These are phyloP conservation scores for Mellilla xanthometata DNA, from an alignment of 2,888 invertebrate genomes.

Conservation along the genomic window DNA sequence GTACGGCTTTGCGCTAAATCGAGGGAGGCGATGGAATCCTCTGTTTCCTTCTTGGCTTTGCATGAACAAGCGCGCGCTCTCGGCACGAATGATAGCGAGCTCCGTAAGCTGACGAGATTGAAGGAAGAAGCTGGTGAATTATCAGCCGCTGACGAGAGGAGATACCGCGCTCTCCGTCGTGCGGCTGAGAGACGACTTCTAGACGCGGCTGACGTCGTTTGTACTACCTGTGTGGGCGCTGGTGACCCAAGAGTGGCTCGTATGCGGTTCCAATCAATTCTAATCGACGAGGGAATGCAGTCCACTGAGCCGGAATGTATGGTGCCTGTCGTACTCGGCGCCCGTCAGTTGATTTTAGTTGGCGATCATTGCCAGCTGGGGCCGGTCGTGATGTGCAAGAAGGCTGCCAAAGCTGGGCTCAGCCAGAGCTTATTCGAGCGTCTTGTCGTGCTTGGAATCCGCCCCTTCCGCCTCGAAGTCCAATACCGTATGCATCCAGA, in stretches of 20 bases:
- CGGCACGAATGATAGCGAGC: conserved; percentile 93
- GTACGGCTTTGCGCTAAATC: conserved; percentile 98
- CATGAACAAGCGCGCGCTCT: conserved; percentile 98
- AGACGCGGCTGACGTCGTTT: conserved; percentile 99
- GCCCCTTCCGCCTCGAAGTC: conserved; percentile 97
- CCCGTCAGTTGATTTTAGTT: conserved; percentile 97
- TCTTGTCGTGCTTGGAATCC: conserved; percentile 97
- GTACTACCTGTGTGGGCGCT: conserved; percentile 99
- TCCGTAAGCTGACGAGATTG: conserved; percentile 96
- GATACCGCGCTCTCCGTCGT: conserved; percentile 95
- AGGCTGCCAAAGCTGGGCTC: conserved; percentile 97
- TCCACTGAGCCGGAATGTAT: conserved; percentile 99
- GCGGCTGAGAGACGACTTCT: conserved; percentile 94
- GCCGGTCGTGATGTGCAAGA: conserved; percentile 99
- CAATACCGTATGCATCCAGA: conserved; percentile 99
- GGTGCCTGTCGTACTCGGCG: conserved; percentile 99
- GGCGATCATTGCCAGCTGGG: conserved; percentile 99
- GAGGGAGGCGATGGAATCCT: conserved; percentile 98
- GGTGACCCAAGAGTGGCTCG: conserved; percentile 97
- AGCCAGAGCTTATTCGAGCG: conserved; percentile 98
- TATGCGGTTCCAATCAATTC: conserved; percentile 96
- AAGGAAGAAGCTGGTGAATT: conserved; percentile 99
- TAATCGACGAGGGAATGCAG: conserved; percentile 99
- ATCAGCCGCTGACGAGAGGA: conserved; percentile 96
- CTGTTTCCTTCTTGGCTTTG: conserved; percentile 97